Percentiles rank a stretch among this genome's conserved stretches.
phyloP scores from a whole-genome alignment of 1,140 invertebrate genomes.

The Pseudomyrmex sp. region DNA sequence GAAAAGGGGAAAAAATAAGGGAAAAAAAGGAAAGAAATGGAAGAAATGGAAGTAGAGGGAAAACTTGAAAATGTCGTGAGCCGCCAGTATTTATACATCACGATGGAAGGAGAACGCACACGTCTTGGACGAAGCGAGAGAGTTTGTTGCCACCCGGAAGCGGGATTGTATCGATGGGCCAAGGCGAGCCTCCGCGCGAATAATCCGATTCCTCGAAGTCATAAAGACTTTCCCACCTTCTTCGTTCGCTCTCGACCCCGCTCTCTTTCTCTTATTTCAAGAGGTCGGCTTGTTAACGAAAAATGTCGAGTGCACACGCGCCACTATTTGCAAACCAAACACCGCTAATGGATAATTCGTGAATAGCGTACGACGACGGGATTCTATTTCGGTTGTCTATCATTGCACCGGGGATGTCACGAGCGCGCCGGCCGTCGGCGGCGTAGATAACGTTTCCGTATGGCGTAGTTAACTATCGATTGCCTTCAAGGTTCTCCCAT shows the following conservation, averaged over 20 bases:
- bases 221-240: slow-evolving; percentile 25
- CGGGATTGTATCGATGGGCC: slow-evolving; percentile 23
- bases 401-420: not conserved
- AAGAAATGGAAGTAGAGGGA: too few species aligned
- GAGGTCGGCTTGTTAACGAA: slow-evolving; percentile 4
- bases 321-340: not conserved
- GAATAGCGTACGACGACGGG: not conserved
- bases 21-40: too few species aligned
- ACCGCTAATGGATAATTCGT: slow-evolving; percentile 20
- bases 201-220: slow-evolving; percentile 44
- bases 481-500: slow-evolving; percentile 75
- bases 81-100: not conserved
- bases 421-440: not conserved
- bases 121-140: not conserved
- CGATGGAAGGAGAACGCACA: too few species aligned
- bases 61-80: too few species aligned
- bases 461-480: slow-evolving; percentile 80
- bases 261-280: not conserved
- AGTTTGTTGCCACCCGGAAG: slow-evolving; percentile 24
- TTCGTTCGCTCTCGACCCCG: not conserved
- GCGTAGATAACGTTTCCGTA: slow-evolving; percentile 71
- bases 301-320: not conserved
- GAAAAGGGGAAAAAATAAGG: too few species aligned
- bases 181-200: not conserved
- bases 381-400: slow-evolving; percentile 40